A percentile compares a stretch with the other conserved stretches of the same genome.
These are phyloP conservation scores for Ochotona curzoniae DNA, from an alignment of 2,113 vertebrate species.

Conservation along the genomic window DNA sequence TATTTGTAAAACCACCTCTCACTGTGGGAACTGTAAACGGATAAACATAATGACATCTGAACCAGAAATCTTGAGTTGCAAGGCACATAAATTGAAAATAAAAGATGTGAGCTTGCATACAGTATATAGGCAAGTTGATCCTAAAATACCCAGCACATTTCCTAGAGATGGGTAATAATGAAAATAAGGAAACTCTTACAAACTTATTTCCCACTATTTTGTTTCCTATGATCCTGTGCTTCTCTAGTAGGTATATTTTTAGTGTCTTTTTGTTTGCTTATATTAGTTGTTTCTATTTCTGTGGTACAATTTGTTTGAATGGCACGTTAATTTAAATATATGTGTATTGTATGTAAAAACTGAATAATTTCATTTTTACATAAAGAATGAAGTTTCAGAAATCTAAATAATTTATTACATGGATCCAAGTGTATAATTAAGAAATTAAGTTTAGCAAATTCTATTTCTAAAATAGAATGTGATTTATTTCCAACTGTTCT, in stretches of 20 bases:
- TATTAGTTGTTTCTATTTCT: neutral
- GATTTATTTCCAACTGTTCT: constrained; percentile 21
- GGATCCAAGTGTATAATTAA: constrained; percentile 31
- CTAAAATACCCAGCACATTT: neutral
- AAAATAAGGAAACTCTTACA: neutral
- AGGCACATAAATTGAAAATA: neutral
- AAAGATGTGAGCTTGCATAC: neutral
- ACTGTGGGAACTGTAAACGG: neutral
- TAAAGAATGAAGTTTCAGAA: neutral
- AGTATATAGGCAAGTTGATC: neutral
- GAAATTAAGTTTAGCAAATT: neutral
- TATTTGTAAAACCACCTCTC: neutral
- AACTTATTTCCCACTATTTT: neutral
- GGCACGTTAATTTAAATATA: neutral
- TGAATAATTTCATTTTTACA: neutral
- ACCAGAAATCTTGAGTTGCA: neutral
- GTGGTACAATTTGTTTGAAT: neutral
- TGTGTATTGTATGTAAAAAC: neutral
- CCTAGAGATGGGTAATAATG: neutral
- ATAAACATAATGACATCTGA: neutral
- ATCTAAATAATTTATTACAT: neutral
- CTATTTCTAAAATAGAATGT: neutral
- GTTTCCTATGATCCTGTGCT: neutral
- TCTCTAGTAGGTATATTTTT: neutral
- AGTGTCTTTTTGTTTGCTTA: neutral